Percentiles rank a stretch among this genome's conserved stretches.
These are phyloP conservation scores for Notiomystis cincta DNA, from an alignment of 2,113 vertebrate species.

Conservation along the genomic window DNA sequence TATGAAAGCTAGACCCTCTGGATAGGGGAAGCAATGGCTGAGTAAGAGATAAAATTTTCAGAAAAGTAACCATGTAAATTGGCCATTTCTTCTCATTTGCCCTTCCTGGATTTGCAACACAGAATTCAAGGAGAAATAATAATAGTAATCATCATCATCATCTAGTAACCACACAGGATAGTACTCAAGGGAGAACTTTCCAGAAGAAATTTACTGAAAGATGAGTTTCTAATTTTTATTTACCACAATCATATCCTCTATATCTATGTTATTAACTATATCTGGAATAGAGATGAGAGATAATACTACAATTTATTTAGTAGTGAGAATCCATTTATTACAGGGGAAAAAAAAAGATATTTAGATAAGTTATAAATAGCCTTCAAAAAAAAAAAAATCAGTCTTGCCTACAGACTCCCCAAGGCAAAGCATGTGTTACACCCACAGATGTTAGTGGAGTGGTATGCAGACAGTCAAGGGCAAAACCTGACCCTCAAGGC, in stretches of 20 bases:
- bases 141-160: not conserved
- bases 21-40: not conserved
- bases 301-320: not conserved
- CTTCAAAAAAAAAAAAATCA: not conserved
- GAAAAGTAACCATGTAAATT: not conserved
- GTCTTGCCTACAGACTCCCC: not conserved
- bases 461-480: not conserved
- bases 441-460: accelerated
- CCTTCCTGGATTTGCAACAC: not conserved
- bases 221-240: not conserved
- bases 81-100: not conserved
- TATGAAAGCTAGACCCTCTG: not conserved
- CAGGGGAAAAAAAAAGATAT: not conserved
- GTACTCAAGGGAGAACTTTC: not conserved
- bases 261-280: not conserved
- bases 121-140: not conserved
- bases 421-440: not conserved
- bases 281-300: not conserved
- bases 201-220: not conserved
- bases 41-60: not conserved
- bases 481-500: not conserved
- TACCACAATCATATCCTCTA: not conserved
- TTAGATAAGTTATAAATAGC: not conserved
- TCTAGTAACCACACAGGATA: not conserved
- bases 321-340: not conserved